phyloP scores from a whole-genome alignment of 2,113 vertebrate genomes.

The Recurvirostra avosetta region DNA sequence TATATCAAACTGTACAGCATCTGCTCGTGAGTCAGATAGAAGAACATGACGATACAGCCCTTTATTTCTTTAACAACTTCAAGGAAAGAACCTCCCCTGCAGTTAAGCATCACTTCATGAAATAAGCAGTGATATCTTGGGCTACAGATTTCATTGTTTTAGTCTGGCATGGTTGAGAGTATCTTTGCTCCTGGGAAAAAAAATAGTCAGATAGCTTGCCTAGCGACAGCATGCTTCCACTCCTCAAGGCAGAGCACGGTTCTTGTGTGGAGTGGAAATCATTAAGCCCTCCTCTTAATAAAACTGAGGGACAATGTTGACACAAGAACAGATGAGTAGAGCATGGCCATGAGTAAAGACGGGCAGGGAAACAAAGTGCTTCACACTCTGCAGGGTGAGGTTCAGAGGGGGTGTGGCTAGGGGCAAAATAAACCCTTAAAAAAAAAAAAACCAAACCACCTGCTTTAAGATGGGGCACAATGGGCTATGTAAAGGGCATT shows the following conservation, averaged over 20 bases:
- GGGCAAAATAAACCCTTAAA: not conserved
- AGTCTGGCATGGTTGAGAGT: not conserved
- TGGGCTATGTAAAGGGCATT: not conserved
- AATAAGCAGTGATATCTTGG: slow-evolving; percentile 9
- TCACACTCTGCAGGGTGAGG: not conserved
- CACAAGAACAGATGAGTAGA: not conserved
- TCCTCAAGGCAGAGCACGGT: not conserved
- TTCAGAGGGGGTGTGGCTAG: not conserved
- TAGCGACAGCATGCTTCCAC: not conserved
- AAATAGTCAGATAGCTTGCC: not conserved
- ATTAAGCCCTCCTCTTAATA: not conserved
- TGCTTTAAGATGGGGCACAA: not conserved
- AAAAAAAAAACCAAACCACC: not conserved
- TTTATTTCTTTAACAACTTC: slow-evolving; percentile 8
- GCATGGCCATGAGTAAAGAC: not conserved
- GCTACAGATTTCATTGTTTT: slow-evolving; percentile 10
- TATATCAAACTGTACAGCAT: slow-evolving; percentile 36
- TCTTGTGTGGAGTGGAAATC: not conserved
- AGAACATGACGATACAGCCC: slow-evolving; percentile 38
- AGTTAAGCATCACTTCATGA: slow-evolving; percentile 31
- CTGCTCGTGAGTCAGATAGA: slow-evolving; percentile 42
- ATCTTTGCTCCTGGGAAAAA: not conserved
- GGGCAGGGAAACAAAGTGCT: not conserved
- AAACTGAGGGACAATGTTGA: not conserved
- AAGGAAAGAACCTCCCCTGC: slow-evolving; percentile 52